Evolutionary conservation across 2,888 invertebrate species (phyloP).

Genomic region (Zele albiditarsus): DNA sequence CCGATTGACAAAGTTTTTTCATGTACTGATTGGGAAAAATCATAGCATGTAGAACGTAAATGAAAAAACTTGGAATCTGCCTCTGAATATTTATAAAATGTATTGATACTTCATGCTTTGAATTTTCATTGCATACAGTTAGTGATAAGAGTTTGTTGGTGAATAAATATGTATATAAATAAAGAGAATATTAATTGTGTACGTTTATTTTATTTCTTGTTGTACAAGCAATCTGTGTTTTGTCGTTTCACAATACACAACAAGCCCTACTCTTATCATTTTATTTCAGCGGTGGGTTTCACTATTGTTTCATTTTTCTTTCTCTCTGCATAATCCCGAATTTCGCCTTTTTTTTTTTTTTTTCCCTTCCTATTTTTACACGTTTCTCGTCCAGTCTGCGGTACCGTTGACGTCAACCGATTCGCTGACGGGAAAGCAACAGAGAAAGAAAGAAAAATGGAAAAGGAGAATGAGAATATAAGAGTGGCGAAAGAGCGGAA

Average conservation of each 20-base stretch:
- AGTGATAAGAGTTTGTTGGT: no score
- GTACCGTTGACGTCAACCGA: background rate
- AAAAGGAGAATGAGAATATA: background rate
- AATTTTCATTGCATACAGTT: no score
- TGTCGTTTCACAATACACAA: background rate
- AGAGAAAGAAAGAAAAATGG: background rate
- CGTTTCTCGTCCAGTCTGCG: background rate
- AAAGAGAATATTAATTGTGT: no score
- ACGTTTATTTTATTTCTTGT: background rate
- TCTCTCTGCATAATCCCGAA: background rate
- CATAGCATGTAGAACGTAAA: no score
- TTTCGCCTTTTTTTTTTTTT: background rate
- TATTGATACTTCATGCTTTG: no score
- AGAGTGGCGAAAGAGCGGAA: background rate
- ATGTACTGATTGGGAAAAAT: no score
- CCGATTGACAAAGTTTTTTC: no score
- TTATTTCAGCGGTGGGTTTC: background rate
- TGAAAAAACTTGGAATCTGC: no score
- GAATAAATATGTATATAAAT: no score
- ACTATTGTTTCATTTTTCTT: background rate
- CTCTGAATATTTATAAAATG: no score
- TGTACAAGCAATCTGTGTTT: background rate
- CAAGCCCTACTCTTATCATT: background rate
- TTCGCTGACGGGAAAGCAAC: background rate
- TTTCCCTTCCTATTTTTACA: background rate